Conservation (phyloP, 2,888 invertebrate species). For the Diachrysia chrysitis region DNA sequence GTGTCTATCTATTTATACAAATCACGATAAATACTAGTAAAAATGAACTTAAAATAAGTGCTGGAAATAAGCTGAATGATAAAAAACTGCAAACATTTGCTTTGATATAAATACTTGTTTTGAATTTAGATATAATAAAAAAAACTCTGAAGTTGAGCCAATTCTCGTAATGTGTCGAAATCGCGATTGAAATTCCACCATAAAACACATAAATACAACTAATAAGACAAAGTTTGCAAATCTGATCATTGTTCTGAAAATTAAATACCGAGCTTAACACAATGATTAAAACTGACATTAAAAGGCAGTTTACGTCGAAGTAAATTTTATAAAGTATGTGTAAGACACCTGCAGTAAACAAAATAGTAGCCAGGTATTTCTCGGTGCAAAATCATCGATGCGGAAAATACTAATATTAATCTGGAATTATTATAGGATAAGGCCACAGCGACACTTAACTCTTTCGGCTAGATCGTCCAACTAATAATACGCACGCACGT, state of each 20-base stretch:
- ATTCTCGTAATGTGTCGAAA: constrained; percentile 66
- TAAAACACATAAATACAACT: constrained; percentile 48
- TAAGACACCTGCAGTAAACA: constrained; percentile 51
- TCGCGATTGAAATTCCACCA: constrained; percentile 57
- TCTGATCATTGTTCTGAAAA: constrained; percentile 58
- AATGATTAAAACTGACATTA: constrained; percentile 67
- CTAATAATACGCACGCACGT: constrained; percentile 88
- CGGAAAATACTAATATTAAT: constrained; percentile 74
- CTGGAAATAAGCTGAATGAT: constrained; percentile 46
- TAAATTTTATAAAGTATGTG: constrained; percentile 64
- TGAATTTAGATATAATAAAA: constrained; percentile 71
- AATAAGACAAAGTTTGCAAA: constrained; percentile 48
- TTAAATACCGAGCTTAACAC: constrained; percentile 60
- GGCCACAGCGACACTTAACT: constrained; percentile 84
- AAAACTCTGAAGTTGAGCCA: constrained; percentile 72
- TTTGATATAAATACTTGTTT: constrained; percentile 62
- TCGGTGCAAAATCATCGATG: constrained; percentile 64
- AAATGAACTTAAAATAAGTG: constrained; percentile 41
- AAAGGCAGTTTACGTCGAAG: constrained; percentile 70
- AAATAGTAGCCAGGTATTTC: constrained; percentile 57
- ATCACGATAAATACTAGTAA: constrained; percentile 19
- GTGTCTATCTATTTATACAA: constrained; percentile 9
- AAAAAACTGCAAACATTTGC: constrained; percentile 50
- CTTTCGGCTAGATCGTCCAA: constrained; percentile 89
- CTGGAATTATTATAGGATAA: constrained; percentile 77